These are phyloP conservation scores for Lamellibrachia columna DNA, from an alignment of 2,888 invertebrate genomes.

Conservation along the genomic window DNA sequence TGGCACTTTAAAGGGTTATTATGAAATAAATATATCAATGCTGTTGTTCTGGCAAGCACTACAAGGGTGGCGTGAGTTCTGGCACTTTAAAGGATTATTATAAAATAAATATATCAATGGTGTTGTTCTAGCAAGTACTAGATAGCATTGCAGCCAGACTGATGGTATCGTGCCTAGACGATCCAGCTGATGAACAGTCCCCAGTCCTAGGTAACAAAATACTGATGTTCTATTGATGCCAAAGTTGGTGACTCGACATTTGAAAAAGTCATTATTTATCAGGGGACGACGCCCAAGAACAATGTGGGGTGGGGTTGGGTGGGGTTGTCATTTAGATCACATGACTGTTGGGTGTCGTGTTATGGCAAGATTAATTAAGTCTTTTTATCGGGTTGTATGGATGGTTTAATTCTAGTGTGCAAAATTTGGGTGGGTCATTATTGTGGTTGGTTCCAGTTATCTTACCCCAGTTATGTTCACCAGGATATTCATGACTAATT, in stretches of 20 bases:
- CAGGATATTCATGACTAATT: too few species aligned
- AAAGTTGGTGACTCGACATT: background rate
- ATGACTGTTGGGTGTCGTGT: background rate
- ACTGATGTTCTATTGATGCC: background rate
- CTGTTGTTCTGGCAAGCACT: too few species aligned
- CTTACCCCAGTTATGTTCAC: too few species aligned
- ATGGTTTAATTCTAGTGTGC: background rate
- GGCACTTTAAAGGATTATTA: too few species aligned
- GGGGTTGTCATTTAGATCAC: background rate
- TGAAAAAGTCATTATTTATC: background rate
- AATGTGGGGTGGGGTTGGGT: constrained; percentile 3
- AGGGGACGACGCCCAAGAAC: background rate
- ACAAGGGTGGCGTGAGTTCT: too few species aligned
- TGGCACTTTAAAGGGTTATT: too few species aligned
- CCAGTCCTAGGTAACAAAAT: background rate
- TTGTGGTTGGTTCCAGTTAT: background rate
- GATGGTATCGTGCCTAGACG: background rate
- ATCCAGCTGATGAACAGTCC: background rate
- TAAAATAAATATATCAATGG: too few species aligned
- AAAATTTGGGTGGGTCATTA: background rate
- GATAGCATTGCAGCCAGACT: background rate
- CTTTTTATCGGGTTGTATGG: background rate
- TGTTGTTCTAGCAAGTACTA: background rate
- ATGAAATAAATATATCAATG: too few species aligned
- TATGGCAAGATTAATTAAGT: background rate